Conservation (phyloP, 2,113 vertebrate species). For the Natator depressus region DNA sequence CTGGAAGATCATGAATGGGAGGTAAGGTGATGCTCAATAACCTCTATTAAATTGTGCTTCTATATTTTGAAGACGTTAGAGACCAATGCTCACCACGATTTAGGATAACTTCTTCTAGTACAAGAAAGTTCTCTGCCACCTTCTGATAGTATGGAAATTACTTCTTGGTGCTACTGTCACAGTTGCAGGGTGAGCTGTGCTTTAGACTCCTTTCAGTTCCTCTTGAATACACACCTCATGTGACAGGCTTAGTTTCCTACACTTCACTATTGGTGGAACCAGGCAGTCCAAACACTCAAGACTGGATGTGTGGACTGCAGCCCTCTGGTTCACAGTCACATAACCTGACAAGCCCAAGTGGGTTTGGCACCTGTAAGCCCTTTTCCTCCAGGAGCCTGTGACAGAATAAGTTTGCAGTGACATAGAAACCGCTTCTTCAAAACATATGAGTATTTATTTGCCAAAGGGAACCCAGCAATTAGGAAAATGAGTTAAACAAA, state of each 20-base stretch:
- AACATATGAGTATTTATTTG: not conserved
- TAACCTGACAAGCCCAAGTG: not conserved
- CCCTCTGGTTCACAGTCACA: not conserved
- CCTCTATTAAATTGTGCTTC: not conserved
- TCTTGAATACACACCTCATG: not conserved
- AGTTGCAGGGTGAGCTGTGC: not conserved
- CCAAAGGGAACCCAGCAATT: not conserved
- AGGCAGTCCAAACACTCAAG: rapidly evolving
- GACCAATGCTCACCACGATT: not conserved
- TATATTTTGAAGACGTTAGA: not conserved
- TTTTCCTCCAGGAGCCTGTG: too few species aligned
- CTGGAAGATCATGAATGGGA: not conserved
- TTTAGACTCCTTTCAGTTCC: rapidly evolving
- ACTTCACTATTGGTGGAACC: not conserved
- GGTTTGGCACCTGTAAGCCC: too few species aligned
- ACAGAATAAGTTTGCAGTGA: too few species aligned
- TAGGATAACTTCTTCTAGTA: not conserved
- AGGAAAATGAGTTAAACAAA: not conserved
- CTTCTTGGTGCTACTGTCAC: not conserved
- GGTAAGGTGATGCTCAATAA: rapidly evolving
- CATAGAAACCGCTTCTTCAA: not conserved
- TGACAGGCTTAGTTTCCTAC: rapidly evolving
- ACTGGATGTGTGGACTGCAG: not conserved
- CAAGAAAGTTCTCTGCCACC: not conserved
- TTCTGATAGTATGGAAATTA: not conserved